phyloP scores from a whole-genome alignment of 2,888 invertebrate genomes.

The Vandiemenella viatica region DNA sequence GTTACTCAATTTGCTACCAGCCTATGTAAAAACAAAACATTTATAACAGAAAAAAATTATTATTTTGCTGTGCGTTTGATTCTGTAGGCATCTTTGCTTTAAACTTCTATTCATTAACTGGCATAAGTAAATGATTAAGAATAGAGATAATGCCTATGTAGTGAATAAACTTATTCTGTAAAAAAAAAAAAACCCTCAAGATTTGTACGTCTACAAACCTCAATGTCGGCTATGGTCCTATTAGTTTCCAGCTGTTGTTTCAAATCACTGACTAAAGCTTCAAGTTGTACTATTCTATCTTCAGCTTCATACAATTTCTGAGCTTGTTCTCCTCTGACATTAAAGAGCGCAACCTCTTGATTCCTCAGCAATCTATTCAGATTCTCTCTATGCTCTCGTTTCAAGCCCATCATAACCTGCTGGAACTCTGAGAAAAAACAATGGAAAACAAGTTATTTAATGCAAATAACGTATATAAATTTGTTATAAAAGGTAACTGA shows the following conservation, averaged over 20 bases:
- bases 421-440: slow-evolving; percentile 22
- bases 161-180: no score
- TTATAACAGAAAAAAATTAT: no score
- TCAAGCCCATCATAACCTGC: slow-evolving; percentile 27
- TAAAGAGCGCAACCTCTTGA: slow-evolving; percentile 23
- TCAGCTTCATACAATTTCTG: slow-evolving; percentile 27
- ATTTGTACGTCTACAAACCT: no score
- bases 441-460: not conserved
- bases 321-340: slow-evolving; percentile 27
- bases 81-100: no score
- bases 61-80: no score
- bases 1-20: no score
- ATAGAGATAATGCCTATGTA: no score
- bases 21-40: no score
- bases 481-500: not conserved
- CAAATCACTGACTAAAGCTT: slow-evolving; percentile 25
- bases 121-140: no score
- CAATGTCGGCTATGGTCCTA: slow-evolving; percentile 40
- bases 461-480: not conserved
- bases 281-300: slow-evolving; percentile 29
- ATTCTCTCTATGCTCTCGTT: slow-evolving; percentile 30
- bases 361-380: slow-evolving; percentile 25
- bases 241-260: slow-evolving; percentile 40
- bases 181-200: no score
- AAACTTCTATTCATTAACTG: no score